Evolutionary conservation across 23 tunicate genomes (phyloP).

Genomic region (Botrylloides violaceus): DNA sequence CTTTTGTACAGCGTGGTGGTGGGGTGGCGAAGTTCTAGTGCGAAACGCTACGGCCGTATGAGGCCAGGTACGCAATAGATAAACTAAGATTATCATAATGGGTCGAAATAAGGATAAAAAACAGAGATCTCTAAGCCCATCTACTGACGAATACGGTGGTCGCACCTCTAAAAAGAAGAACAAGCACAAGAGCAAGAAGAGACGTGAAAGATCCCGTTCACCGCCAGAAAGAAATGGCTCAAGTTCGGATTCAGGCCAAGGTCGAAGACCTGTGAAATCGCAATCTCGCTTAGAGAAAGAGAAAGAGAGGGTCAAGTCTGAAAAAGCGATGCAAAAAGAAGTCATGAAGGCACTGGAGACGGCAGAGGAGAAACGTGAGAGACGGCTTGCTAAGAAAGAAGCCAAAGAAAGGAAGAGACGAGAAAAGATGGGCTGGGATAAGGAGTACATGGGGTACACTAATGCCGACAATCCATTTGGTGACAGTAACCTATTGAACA

Average conservation of each 20-base stretch:
- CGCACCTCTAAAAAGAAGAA: not conserved
- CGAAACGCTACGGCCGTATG: no score
- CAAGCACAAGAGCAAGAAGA: not conserved
- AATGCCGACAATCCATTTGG: slow-evolving; percentile 99
- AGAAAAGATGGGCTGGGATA: slow-evolving; percentile 97
- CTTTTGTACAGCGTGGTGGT: no score
- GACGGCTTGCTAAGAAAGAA: slow-evolving; percentile 91
- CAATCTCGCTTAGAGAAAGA: slow-evolving; percentile 34
- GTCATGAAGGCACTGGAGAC: slow-evolving; percentile 88
- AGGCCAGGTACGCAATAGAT: no score
- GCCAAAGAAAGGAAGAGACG: slow-evolving; percentile 73
- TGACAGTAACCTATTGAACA: slow-evolving; percentile 80
- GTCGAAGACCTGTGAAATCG: not conserved
- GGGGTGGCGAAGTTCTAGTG: no score
- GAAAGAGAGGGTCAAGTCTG: slow-evolving; percentile 33
- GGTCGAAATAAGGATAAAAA: not conserved
- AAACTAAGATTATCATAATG: no score
- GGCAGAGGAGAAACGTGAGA: slow-evolving; percentile 88
- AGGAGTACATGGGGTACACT: slow-evolving; percentile 97
- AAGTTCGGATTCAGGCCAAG: not conserved
- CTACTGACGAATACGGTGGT: not conserved
- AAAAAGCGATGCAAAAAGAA: slow-evolving; percentile 61
- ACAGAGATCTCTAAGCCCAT: not conserved
- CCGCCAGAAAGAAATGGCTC: not conserved
- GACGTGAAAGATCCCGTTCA: not conserved